These are phyloP conservation scores for Ispidina picta DNA, from an alignment of 2,797 vertebrate species.

Conservation along the genomic window DNA sequence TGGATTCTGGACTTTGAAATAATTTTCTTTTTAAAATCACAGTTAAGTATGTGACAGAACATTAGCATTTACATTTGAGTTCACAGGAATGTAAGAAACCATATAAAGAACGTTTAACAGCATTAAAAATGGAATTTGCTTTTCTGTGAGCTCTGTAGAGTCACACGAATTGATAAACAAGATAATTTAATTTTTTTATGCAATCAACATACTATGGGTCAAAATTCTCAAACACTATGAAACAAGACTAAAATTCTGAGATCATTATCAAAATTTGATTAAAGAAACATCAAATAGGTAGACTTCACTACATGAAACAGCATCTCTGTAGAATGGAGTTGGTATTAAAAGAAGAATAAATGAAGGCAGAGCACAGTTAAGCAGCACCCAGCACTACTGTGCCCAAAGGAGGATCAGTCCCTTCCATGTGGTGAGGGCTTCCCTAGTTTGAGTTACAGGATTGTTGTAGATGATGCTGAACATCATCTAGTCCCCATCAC, in stretches of 20 bases:
- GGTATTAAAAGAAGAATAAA: neutral
- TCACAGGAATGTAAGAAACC: neutral
- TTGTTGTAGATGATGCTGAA: no score
- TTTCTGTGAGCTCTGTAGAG: neutral
- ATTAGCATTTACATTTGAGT: neutral
- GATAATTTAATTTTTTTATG: neutral
- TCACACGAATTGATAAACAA: neutral
- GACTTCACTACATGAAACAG: neutral
- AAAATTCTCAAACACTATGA: neutral
- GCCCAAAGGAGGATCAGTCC: neutral
- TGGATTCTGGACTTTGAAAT: neutral
- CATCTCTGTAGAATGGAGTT: neutral
- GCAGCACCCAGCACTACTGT: neutral
- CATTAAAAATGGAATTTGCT: neutral
- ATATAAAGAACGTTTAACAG: neutral
- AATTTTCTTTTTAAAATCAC: neutral
- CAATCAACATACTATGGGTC: neutral
- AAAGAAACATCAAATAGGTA: neutral
- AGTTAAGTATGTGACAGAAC: neutral
- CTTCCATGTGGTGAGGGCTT: neutral
- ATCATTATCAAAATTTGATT: neutral
- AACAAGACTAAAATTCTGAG: neutral
- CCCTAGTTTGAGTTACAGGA: neutral
- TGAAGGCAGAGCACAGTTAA: neutral
- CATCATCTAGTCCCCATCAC: neutral